Evolutionary conservation across 2,113 vertebrate genomes (phyloP).

Genomic region (Oceanites oceanicus): DNA sequence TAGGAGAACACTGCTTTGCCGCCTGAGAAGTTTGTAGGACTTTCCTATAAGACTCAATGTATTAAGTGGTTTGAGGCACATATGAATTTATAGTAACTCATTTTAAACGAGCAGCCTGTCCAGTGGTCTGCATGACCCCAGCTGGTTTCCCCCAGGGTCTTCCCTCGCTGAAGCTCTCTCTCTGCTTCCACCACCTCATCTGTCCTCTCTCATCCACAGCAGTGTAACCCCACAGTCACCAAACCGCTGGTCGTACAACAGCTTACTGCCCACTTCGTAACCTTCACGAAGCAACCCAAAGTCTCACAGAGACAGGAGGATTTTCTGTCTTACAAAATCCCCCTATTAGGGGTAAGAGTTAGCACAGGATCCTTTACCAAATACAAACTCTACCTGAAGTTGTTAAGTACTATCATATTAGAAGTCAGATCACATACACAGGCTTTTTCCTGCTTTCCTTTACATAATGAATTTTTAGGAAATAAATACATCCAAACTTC

Average conservation of each 20-base stretch:
- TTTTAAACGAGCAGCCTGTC: not conserved
- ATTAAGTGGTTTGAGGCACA: not conserved
- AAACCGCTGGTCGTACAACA: rapidly evolving
- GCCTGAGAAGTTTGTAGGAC: not conserved
- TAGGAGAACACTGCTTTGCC: not conserved
- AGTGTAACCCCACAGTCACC: not conserved
- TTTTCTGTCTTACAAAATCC: not conserved
- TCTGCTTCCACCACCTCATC: not conserved
- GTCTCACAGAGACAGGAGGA: not conserved
- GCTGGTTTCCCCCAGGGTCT: not conserved
- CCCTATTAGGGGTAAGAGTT: not conserved
- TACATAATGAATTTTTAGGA: not conserved
- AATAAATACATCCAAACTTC: not conserved
- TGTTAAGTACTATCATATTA: not conserved
- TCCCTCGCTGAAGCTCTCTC: not conserved
- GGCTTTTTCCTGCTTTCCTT: not conserved
- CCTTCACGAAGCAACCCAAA: not conserved
- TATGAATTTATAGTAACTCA: not conserved
- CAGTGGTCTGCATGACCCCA: not conserved
- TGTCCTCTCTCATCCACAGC: not conserved
- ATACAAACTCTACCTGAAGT: not conserved
- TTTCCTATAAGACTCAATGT: not conserved
- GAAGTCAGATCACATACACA: not conserved
- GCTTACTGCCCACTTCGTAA: not conserved
- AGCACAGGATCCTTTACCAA: not conserved